phyloP scores from a whole-genome alignment of 2,888 invertebrate genomes.

The Heliconius hortense region DNA sequence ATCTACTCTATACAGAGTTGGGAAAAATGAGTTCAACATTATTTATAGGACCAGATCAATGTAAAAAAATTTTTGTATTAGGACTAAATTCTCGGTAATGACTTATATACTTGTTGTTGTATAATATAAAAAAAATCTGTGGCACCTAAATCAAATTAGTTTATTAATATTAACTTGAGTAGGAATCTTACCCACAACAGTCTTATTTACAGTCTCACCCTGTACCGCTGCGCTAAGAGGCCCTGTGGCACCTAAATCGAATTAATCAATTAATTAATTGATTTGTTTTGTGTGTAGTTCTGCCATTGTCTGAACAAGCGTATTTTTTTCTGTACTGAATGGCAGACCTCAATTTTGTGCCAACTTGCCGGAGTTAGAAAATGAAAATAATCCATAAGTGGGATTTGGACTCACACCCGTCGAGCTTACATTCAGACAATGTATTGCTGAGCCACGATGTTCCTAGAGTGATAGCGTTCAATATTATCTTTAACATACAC shows the following conservation, averaged over 20 bases:
- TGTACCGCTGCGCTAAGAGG: too few relatives aligned
- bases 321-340: neutral
- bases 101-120: neutral
- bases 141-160: neutral
- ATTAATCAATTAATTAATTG: too few relatives aligned
- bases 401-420: neutral
- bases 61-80: too few relatives aligned
- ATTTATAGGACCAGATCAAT: neutral
- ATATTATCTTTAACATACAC: too few relatives aligned
- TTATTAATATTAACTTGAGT: neutral
- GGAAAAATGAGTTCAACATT: slow-evolving; percentile 15
- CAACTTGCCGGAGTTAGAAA: neutral
- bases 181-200: too few relatives aligned
- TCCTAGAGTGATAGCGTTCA: too few relatives aligned
- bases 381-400: neutral
- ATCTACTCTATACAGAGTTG: slow-evolving; percentile 21
- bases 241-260: too few relatives aligned
- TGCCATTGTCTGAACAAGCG: too few relatives aligned
- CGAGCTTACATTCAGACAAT: neutral
- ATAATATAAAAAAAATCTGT: neutral
- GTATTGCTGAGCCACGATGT: neutral
- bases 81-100: neutral
- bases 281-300: too few relatives aligned
- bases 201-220: too few relatives aligned
- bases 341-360: neutral